Evolutionary conservation across 1,140 invertebrate genomes (phyloP).

Genomic region (Drosophila repletoides): DNA sequence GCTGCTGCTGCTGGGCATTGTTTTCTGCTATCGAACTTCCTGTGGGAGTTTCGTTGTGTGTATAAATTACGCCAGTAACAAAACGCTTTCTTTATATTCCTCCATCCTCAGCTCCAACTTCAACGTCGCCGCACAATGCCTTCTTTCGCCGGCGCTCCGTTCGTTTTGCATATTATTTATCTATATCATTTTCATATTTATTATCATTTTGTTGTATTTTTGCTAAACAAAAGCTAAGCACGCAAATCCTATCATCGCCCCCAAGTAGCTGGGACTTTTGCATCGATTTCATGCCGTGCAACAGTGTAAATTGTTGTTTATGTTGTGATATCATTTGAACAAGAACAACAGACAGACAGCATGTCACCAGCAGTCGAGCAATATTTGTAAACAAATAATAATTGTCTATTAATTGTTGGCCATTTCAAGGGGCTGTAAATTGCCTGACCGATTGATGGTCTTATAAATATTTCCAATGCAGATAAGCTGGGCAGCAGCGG

Average conservation of each 20-base stretch:
- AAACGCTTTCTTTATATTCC: conserved; percentile 38
- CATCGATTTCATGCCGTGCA: conserved; percentile 18
- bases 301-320: too few species aligned
- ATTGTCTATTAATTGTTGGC: too few species aligned
- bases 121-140: conserved; percentile 7
- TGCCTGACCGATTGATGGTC: too few species aligned
- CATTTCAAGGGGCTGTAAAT: too few species aligned
- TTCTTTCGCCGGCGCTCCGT: too few species aligned
- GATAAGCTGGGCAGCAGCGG: not conserved
- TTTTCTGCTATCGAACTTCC: conserved; percentile 62
- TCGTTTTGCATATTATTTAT: conserved; percentile 42
- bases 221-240: conserved; percentile 7
- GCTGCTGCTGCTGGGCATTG: conserved; percentile 33
- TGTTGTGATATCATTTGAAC: conserved; percentile 7
- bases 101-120: not conserved
- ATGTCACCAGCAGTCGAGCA: conserved; percentile 38
- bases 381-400: conserved; percentile 51
- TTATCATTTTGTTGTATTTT: conserved; percentile 25
- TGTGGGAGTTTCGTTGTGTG: conserved; percentile 64
- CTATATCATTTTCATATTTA: conserved; percentile 50
- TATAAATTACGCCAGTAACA: conserved; percentile 57
- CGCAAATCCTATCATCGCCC: not conserved
- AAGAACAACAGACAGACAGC: conserved; percentile 49
- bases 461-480: too few species aligned
- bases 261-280: conserved; percentile 6